Conservation (phyloP, 53 echinoderm and acorn worm genomes). For the Paelopatides confundens region DNA sequence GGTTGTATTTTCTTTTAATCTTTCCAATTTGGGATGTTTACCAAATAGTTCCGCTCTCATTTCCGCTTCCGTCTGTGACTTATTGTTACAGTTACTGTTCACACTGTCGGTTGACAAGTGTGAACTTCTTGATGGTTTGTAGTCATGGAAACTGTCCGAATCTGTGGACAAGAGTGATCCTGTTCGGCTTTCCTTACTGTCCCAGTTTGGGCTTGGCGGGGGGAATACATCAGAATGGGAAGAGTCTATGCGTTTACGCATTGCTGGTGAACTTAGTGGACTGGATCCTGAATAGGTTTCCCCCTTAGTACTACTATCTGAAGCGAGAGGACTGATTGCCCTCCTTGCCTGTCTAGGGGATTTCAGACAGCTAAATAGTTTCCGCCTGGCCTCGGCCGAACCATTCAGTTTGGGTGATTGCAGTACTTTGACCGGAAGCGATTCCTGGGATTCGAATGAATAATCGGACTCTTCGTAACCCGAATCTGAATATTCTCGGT, state of each 20-base stretch:
- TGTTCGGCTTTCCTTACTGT: constrained; percentile 45
- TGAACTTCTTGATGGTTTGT: constrained; percentile 57
- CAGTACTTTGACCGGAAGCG: constrained; percentile 52
- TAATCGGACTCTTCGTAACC: constrained; percentile 90
- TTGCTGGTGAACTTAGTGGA: neutral
- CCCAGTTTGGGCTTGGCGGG: constrained; percentile 46
- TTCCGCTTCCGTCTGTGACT: constrained; percentile 86
- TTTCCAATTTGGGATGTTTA: constrained; percentile 73
- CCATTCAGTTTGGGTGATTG: constrained; percentile 68
- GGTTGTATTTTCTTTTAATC: constrained; percentile 56
- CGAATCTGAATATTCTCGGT: constrained; percentile 86
- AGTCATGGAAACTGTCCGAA: constrained; percentile 61
- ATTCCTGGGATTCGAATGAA: constrained; percentile 91
- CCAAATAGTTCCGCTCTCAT: constrained; percentile 91
- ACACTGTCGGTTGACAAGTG: constrained; percentile 61
- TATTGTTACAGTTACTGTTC: constrained; percentile 16
- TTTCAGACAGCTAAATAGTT: constrained; percentile 85
- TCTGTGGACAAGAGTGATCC: constrained; percentile 48
- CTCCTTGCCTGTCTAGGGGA: constrained; percentile 75
- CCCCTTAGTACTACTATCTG: neutral
- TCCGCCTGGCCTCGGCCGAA: constrained; percentile 79
- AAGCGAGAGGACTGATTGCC: constrained; percentile 24
- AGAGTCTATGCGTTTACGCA: constrained; percentile 58
- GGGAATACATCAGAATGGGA: constrained; percentile 87
- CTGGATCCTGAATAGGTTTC: constrained; percentile 9